phyloP scores from a whole-genome alignment of 2,888 invertebrate species.

The Callyntrura guangdongensis region DNA sequence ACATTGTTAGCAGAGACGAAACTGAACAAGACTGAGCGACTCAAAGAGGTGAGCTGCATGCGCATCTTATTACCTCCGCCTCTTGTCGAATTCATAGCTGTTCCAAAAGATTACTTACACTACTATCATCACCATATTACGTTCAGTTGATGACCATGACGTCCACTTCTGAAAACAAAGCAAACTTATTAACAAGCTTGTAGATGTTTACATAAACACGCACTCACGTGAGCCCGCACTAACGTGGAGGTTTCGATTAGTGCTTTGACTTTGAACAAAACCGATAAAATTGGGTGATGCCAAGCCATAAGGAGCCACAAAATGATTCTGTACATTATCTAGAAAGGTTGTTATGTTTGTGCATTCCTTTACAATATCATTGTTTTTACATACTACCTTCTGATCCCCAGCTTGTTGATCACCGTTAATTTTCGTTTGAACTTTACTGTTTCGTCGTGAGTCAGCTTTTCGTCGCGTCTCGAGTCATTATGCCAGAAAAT shows the following conservation, averaged over 20 bases:
- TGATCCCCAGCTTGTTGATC: slow-evolving; percentile 49
- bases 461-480: not conserved
- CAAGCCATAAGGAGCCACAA: slow-evolving; percentile 27
- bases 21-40: slow-evolving; percentile 43
- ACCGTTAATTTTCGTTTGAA: slow-evolving; percentile 57
- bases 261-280: slow-evolving; percentile 48
- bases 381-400: slow-evolving; percentile 31
- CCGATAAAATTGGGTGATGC: slow-evolving; percentile 56
- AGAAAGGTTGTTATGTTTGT: not conserved
- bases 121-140: slow-evolving; percentile 27
- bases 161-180: slow-evolving; percentile 17
- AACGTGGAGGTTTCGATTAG: not conserved
- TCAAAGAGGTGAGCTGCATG: slow-evolving; percentile 52
- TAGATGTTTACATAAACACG: slow-evolving; percentile 32
- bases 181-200: slow-evolving; percentile 36
- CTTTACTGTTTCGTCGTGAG: slow-evolving; percentile 18
- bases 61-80: slow-evolving; percentile 32
- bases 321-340: slow-evolving; percentile 16
- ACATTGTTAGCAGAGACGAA: slow-evolving; percentile 46
- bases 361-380: slow-evolving; percentile 21
- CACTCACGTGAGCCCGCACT: slow-evolving; percentile 11
- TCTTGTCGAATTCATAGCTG: not conserved
- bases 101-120: not conserved
- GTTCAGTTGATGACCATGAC: slow-evolving; percentile 22
- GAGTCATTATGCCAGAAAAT: not conserved